Evolutionary conservation across 2,888 invertebrate species (phyloP), one percentile per base, ranked within the genome.

Genomic region (Oxyscelio sp.): DNA sequence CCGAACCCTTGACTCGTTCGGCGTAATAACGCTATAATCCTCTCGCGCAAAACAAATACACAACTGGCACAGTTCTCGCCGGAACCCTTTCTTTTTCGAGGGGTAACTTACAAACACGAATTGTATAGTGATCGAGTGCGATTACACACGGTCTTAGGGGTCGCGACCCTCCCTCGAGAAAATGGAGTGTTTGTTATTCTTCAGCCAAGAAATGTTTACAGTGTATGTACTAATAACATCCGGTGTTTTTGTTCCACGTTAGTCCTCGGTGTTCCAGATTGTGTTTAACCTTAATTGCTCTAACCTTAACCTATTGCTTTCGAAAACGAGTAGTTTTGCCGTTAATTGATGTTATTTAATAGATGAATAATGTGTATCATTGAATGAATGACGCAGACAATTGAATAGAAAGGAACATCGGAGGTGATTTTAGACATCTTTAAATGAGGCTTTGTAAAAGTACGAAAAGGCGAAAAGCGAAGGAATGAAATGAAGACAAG

Each of bases 131-230:
- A 93, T 93, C 92, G 92, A 93, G 93, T 92, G 91, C 91, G 92
- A 93, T 93, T 91, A 92, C 80, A 70, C 68, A 43, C 63, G 50
- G 74, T 73, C 80, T 80, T 63, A 65, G 89, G 91, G 91, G 89
- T 89, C 86, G 84, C 88, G 74, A 88, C 89, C 90, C 91, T 89
- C 87, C 87, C 78, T 77, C 82, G 80, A 38, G 54, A 79, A 61
- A 87, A 88, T 85, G 91, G 40, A 43, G 45, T 68, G 91, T 91
- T 92, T 94, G 93, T 93, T 93, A 92, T 94, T 94, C 93, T 90
- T 91, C 89, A 77, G 89, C 87, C 91, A 91, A 94, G 93, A 94
- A 93, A 93, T 94, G 93, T 94, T 94, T 94, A 93, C 94, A 92
- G 50, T 70, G 31, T 52, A 21, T 40, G 59, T 71, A 61, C 84